Evolutionary conservation across 37 sponge, comb jelly and placozoan genomes (phyloP), one percentile per base, ranked within the genome.

Genomic region (Chondrosia reniformis): DNA sequence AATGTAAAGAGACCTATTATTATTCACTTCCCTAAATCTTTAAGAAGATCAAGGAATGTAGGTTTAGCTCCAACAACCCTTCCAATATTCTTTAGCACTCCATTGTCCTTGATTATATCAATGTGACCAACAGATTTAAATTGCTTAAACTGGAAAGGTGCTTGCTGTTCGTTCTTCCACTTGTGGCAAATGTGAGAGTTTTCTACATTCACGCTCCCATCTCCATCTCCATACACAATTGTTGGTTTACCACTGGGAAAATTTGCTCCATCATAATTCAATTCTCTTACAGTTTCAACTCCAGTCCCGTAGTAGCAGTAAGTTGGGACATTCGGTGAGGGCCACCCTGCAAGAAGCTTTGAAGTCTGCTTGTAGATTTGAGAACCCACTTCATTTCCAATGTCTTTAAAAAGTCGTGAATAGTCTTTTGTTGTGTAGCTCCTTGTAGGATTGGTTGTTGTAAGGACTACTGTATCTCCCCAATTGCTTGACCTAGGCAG

Each of bases 341-440:
- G 21, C 5, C 34, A 84, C 28, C 74, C 83, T 21, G 42, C 63
- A 27, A 79, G 83, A 25, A 85, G n/a, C 3, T 67, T 41, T 12
- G 40, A 17, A 22, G 80, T 73, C 8, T 41, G 64, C 31, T 63
- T 84, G 43, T 80, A 82, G 67, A 79, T 77, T 30, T 30, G 33
- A 32, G 17, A 40, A 0, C 90, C 93, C n/a, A 79, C 38, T 4
- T 79, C 43, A 0, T 73, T 56, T 2, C 76, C 37, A 2, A 82
- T 76, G 61, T 80, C 84, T 0, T 31, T 58, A 31, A 96, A 87
- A 9, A 96, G 59, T 21, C 66, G 82, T 21, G 85, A 1, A 74
- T 93, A 96, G 31, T 96, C 86, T 59, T 62, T 76, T 4, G 87
- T 89, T 0, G 88, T 76, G 74, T 90, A 96, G 46, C 86, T 90